These are phyloP conservation scores for Nannobrachium achirus DNA, from an alignment of 2,113 vertebrate genomes.

Conservation along the genomic window DNA sequence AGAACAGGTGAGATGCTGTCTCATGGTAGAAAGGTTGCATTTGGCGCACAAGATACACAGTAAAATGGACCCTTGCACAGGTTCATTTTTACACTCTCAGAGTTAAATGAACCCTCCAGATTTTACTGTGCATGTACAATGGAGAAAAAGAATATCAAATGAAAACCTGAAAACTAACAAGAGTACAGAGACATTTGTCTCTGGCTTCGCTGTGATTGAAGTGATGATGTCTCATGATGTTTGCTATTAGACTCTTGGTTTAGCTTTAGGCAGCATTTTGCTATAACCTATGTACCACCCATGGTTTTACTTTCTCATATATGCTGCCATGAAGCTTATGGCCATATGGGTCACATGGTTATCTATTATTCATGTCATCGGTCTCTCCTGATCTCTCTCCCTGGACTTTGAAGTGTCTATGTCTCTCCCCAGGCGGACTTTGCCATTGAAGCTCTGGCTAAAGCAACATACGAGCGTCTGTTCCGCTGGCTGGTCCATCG, in stretches of 20 bases:
- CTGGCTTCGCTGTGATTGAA: background rate
- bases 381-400: background rate
- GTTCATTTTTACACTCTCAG: too few relatives aligned
- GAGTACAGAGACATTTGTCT: too few relatives aligned
- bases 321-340: background rate
- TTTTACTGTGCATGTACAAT: too few relatives aligned
- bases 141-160: too few relatives aligned
- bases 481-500: conserved; percentile 88
- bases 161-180: too few relatives aligned
- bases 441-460: conserved; percentile 87
- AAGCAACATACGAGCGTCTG: conserved; percentile 88
- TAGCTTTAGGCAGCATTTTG: conserved; percentile 10
- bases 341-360: background rate
- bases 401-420: background rate
- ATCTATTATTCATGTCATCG: background rate
- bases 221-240: background rate
- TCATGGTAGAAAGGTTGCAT: too few relatives aligned
- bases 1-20: conserved; percentile 82
- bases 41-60: too few relatives aligned
- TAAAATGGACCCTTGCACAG: too few relatives aligned
- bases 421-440: conserved; percentile 87
- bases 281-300: background rate
- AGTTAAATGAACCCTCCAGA: too few relatives aligned
- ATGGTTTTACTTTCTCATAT: background rate
- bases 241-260: conserved; percentile 3